Base-by-base conservation (phyloP, 2,888 invertebrate species). In the Calephelis perditalis region DNA sequence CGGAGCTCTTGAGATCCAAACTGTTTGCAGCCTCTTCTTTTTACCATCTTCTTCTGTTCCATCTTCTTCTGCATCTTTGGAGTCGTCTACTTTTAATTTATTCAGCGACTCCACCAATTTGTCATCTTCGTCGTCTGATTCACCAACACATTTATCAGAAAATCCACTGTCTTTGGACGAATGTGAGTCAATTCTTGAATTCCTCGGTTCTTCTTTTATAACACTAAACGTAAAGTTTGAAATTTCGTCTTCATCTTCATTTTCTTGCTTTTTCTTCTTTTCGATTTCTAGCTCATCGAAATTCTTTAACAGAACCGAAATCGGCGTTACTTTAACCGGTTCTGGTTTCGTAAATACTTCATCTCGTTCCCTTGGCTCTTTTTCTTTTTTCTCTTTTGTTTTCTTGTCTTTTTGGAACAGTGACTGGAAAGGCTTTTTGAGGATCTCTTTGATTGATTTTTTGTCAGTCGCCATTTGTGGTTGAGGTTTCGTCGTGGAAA, bases 131-230 rank as follows among this genome's bases (percentile, higher is more conserved):
- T 74, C 77, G 0, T 66, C 68, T 8, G 62, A 65, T 4, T 67
- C 66, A 10, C 59, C 61, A 12, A 60, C 54, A 8, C 64, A 61
- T 52, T 74, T 75, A 3, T 86, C 87, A 0, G 79, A 71, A 40
- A 75, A 86, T 0, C 89, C 89, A 37, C 88, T 88, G 68, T 88
- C 88, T 49, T 80, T 75, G 0, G 89, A 88, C 0, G 80, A 77
- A 5, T 87, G 81, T 0, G 86, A 86, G 11, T 81, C 72, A 2
- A 79, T 78, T 46, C 84, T 76, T 3, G 72, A 72, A 3, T 68
- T 68, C 60, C 70, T 71, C 0, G 70, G 65, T 0, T 81, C 75
- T 2, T 81, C 81, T 46, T 79, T 73, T 7, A 86, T 74, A 0
- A 75, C 64, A 71, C 79, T 80, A 49, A 72, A 73, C 0, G 78